Percentiles rank a stretch among this genome's conserved stretches.
Evolutionary conservation across 2,888 invertebrate species (phyloP).

Genomic region (Schrankia costaestrigalis): DNA sequence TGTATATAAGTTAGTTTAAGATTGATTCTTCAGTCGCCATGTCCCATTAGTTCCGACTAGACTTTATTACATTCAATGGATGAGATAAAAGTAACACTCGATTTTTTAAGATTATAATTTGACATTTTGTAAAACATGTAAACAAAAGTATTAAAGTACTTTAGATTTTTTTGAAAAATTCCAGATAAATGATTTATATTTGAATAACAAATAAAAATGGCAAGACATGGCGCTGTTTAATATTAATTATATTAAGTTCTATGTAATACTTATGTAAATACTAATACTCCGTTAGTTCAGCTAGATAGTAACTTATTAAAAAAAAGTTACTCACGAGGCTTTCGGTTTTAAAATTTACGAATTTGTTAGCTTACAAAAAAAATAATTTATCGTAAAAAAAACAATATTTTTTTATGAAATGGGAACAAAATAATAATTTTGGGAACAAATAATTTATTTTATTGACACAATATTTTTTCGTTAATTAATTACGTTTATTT

Average conservation of each 20-base stretch:
- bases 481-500: constrained; percentile 33
- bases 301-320: constrained; percentile 29
- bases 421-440: constrained; percentile 44
- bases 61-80: too few species aligned
- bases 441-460: constrained; percentile 44
- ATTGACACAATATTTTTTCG: constrained; percentile 9
- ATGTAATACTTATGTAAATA: constrained; percentile 25
- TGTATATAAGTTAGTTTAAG: constrained; percentile 57
- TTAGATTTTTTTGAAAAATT: too few species aligned
- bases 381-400: neutral
- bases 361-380: constrained; percentile 4
- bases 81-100: too few species aligned
- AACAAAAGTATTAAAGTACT: too few species aligned
- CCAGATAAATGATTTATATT: too few species aligned
- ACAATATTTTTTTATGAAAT: constrained; percentile 5
- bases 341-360: constrained; percentile 16
- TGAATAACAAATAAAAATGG: neutral
- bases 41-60: constrained; percentile 27
- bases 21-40: constrained; percentile 42
- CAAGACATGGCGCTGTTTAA: constrained; percentile 10
- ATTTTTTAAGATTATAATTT: too few species aligned
- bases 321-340: constrained; percentile 33
- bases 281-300: constrained; percentile 29
- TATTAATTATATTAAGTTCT: constrained; percentile 17
- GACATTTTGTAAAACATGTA: too few species aligned